A percentile compares a stretch with the other conserved stretches of the same genome.
phyloP scores from a whole-genome alignment of 2,113 vertebrate species.

The Nesoenas mayeri region DNA sequence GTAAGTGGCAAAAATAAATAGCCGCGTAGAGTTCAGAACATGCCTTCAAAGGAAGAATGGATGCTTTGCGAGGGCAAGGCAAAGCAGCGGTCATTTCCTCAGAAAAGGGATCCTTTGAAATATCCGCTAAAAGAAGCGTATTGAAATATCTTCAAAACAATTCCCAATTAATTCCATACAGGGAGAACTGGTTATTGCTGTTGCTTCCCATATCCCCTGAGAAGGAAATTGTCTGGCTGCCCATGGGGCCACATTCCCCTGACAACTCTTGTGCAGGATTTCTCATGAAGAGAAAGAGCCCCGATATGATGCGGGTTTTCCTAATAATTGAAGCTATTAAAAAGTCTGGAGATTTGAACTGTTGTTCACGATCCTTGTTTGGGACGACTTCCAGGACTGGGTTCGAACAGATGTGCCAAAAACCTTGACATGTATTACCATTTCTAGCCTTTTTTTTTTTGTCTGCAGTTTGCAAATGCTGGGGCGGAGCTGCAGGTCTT shows the following conservation, averaged over 20 bases:
- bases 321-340: background rate
- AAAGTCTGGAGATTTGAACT: background rate
- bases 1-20: constrained; percentile 42
- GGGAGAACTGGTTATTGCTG: background rate
- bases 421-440: background rate
- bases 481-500: background rate
- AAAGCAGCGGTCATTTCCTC: background rate
- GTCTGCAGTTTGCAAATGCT: background rate
- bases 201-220: background rate
- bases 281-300: background rate
- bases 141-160: background rate
- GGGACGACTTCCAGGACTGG: background rate
- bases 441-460: background rate
- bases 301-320: background rate
- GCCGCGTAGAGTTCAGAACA: background rate
- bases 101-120: background rate
- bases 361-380: background rate
- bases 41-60: background rate
- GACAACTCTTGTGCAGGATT: background rate
- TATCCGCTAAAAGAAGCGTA: background rate
- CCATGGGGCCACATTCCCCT: background rate
- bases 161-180: background rate
- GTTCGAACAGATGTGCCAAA: background rate
- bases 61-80: background rate
- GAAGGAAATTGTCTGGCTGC: background rate